Base-by-base conservation (phyloP, 2,888 invertebrate species). In the Pollenia griseotomentosa region DNA sequence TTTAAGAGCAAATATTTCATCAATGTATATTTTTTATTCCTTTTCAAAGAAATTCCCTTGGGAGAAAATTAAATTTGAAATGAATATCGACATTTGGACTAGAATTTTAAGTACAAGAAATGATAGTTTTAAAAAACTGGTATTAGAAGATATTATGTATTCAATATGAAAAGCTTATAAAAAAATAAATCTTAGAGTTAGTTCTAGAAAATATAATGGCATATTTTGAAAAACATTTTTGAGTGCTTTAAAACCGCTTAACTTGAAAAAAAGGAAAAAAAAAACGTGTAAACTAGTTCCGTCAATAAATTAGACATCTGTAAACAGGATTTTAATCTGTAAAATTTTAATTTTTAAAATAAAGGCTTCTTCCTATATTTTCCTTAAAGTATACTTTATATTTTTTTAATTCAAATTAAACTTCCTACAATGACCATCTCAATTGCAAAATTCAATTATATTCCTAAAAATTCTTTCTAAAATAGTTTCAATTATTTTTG, bases 1-100 rank as follows among this genome's bases (percentile, higher is more conserved):
- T 19, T 71, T 71, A 44, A 40, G 42, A 57, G 2, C 40, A 73
- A 33, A 59, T 46, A 59, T 59, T 73, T 46, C 19, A 10, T 44
- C 44, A 57, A 42, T 44, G 55, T 7, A 14, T 57, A 23, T 33
- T 33, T 33, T 33, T 33, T 71, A 44, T 12, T 42, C 6, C 3
- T 23, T 1, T 44, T 73, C 55, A 59, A 46, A 57, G 14, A 48
- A 48, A 59, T 73, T 57, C 73, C 46, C 33, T 6, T 6, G 33
- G n/a, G 5, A 33, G 19, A 11, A 23, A 23, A 42, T 48, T 48
- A 1, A 9, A 0, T 23, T 19, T 75, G 7, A 65, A 75, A 75
- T 75, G 42, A 75, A 44, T 44, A 65, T 42, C 23, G 16, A 9
- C 9, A 23, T 53, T 65, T 75, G 51, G 16, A 2, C 8, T n/a